Base-by-base conservation (phyloP, 2,888 invertebrate species). In the Galerucella calmariensis region DNA sequence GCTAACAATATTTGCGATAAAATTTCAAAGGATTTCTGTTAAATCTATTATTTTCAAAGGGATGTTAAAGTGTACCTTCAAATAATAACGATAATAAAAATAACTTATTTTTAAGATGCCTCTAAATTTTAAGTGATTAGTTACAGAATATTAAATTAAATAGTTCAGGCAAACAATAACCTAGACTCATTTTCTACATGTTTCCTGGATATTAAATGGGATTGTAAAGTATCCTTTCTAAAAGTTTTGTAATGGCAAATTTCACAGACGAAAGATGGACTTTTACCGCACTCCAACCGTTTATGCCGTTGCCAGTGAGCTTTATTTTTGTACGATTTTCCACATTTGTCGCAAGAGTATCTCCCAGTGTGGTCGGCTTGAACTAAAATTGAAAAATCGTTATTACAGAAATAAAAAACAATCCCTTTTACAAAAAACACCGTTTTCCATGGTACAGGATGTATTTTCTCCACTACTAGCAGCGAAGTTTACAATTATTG, bases 201-300 rank as follows among this genome's bases (percentile, higher is more conserved):
- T 48, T 35, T 72, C n/a, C 66, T 72, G n/a, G 66, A 59, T 6
- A 66, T 46, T 8, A 66, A 12, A 56, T 72, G 72, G 12, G 48
- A n/a, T 20, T 46, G 44, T 46, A 72, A 59, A 14, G 56, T 48
- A 48, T 81, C 79, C 53, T 79, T 78, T 67, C 80, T 70, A 35
- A 59, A 76, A 59, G 78, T 78, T 67, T 75, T 80, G 67, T 80
- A 81, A 9, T 75, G 58, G 44, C 81, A 75, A 11, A 69, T 66
- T 10, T 65, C 16, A 46, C 75, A 75, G 48, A 56, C n/a, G 24
- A 73, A 75, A n/a, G 61, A 53, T 3, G 75, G 75, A 56, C 35
- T 70, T 70, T 76, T 77, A 6, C 75, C 74, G 58, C 79, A 79
- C 53, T 79, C 77, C n/a, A 69, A 73, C 12, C 66, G 73, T n/a